Evolutionary conservation across 2,888 invertebrate genomes (phyloP).

Genomic region (Hyalella azteca): DNA sequence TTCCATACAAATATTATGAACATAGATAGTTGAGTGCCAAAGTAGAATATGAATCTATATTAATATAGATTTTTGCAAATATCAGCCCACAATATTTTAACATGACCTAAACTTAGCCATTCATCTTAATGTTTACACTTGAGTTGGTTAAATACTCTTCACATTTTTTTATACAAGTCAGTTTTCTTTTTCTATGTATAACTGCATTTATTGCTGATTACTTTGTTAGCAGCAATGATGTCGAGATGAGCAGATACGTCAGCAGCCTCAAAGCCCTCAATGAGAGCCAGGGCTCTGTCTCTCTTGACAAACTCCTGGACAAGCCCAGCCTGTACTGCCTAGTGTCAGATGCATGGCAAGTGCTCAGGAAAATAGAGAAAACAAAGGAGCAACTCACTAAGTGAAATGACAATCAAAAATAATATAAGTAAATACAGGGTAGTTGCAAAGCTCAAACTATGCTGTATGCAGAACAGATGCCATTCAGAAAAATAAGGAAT

Average conservation of each 20-base stretch:
- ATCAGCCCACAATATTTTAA: background rate
- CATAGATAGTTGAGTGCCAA: too few species aligned
- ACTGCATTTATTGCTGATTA: constrained; percentile 14
- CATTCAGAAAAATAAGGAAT: background rate
- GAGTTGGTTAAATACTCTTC: too few species aligned
- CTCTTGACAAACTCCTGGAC: constrained; percentile 55
- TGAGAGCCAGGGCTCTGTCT: constrained; percentile 49
- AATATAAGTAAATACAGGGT: background rate
- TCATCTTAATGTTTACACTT: too few species aligned
- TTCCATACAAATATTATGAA: too few species aligned
- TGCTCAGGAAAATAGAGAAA: constrained; percentile 1
- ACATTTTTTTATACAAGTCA: constrained; percentile 1
- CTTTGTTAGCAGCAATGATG: constrained; percentile 49
- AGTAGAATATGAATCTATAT: too few species aligned
- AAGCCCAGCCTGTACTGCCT: constrained; percentile 56
- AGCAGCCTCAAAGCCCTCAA: constrained; percentile 47
- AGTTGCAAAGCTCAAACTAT: too few species aligned
- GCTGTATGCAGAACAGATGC: background rate
- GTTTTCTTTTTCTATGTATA: background rate
- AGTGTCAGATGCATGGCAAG: background rate
- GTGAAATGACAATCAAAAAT: background rate
- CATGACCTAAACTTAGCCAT: too few species aligned
- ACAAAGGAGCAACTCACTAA: background rate
- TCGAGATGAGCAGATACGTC: constrained; percentile 47
- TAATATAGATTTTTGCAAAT: too few species aligned